Evolutionary conservation across 2,113 vertebrate species (phyloP).

Genomic region (Syngnathus scovelli): DNA sequence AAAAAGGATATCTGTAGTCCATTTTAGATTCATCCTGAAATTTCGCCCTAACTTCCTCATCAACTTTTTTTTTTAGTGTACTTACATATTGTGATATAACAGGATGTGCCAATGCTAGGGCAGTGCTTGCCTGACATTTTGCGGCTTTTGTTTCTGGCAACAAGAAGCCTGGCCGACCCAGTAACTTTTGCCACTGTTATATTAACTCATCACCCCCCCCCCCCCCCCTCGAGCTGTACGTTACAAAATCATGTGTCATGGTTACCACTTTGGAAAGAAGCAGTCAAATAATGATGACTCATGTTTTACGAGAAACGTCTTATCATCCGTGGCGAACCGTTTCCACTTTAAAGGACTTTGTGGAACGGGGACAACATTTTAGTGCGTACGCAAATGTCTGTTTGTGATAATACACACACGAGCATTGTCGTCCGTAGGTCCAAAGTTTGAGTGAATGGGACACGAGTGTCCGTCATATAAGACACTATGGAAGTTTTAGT

Average conservation of each 20-base stretch:
- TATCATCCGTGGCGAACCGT: not conserved
- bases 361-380: not conserved
- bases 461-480: not conserved
- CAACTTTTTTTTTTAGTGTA: not conserved
- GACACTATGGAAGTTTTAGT: not conserved
- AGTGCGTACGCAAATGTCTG: too few species aligned
- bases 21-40: too few species aligned
- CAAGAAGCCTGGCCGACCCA: not conserved
- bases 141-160: not conserved
- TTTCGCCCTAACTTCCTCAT: too few species aligned
- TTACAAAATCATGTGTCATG: not conserved
- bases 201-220: not conserved
- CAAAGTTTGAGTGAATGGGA: not conserved
- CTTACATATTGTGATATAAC: not conserved
- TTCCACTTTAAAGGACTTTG: not conserved
- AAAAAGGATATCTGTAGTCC: not conserved
- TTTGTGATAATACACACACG: too few species aligned
- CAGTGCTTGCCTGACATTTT: conserved; percentile 1
- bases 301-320: not conserved
- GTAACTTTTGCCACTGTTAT: not conserved
- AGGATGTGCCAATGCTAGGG: not conserved
- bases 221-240: not conserved
- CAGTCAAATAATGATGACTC: not conserved
- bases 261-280: conserved; percentile 1
- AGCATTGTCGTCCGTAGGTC: not conserved